phyloP scores from a whole-genome alignment of 2,888 invertebrate species.

The Erebia epiphron region DNA sequence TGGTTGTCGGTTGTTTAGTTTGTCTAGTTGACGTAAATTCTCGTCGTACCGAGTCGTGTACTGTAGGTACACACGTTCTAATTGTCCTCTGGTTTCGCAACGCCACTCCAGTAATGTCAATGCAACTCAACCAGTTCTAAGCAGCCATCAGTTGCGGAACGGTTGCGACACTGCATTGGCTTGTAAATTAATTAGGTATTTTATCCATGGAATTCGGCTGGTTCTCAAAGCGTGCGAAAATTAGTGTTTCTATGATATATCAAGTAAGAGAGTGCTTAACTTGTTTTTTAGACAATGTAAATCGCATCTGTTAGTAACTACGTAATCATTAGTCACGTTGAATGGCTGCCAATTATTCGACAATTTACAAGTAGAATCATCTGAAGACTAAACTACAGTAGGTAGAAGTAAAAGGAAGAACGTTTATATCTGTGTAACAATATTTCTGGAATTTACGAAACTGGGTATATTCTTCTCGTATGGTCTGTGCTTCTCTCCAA shows the following conservation, averaged over 20 bases:
- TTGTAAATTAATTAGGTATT: constrained; percentile 47
- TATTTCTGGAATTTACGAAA: too few species aligned
- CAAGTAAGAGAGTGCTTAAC: neutral
- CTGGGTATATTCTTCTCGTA: too few species aligned
- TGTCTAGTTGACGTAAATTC: neutral
- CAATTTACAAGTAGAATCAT: neutral
- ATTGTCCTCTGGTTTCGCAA: constrained; percentile 48
- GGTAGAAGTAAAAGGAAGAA: neutral
- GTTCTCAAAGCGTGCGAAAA: neutral
- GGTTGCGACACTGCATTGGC: constrained; percentile 59
- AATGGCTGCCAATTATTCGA: neutral
- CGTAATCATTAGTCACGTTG: neutral
- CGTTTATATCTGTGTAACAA: neutral
- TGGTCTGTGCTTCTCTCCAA: too few species aligned
- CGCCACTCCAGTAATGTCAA: constrained; percentile 53
- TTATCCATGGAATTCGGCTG: constrained; percentile 39
- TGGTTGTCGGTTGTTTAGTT: too few species aligned
- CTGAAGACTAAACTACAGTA: neutral
- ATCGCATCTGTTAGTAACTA: neutral
- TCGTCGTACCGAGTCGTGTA: constrained; percentile 3
- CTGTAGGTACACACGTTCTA: constrained; percentile 11
- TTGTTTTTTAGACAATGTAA: neutral
- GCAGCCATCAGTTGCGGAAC: constrained; percentile 57
- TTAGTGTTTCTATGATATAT: neutral
- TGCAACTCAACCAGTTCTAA: constrained; percentile 50